Conservation (phyloP, 2,113 vertebrate species). For the Microcebus jonahi region DNA sequence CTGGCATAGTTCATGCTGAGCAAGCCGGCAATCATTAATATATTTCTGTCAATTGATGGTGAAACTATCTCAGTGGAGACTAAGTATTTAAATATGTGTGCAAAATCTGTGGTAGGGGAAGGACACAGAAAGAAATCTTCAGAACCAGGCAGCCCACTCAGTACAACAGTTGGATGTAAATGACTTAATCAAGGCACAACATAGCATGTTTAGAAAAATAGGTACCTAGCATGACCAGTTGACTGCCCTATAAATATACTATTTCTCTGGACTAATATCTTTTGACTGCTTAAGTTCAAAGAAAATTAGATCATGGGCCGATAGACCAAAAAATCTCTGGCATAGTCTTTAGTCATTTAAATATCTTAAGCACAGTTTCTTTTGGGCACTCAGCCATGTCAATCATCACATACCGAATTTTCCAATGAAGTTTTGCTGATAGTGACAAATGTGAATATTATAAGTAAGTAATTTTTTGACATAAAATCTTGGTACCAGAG, state of each 20-base stretch:
- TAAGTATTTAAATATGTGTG: neutral
- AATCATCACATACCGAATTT: conserved; percentile 2
- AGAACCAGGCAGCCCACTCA: neutral
- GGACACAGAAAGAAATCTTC: neutral
- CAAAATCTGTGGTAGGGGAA: neutral
- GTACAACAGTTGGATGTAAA: neutral
- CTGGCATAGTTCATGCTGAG: neutral
- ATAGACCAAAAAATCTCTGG: neutral
- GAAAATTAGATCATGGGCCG: neutral
- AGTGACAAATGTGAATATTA: conserved; percentile 4
- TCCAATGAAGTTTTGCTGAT: conserved; percentile 8
- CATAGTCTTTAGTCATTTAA: neutral
- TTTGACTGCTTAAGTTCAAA: neutral
- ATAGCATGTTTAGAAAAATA: neutral
- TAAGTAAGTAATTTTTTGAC: conserved; percentile 27
- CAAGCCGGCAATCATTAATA: neutral
- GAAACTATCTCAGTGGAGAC: neutral
- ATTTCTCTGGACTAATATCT: neutral
- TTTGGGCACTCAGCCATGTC: neutral
- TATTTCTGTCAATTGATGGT: neutral
- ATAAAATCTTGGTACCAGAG: conserved; percentile 12
- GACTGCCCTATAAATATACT: neutral
- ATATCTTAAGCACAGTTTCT: conserved; percentile 4
- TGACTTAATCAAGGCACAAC: neutral
- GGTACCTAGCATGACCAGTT: neutral